Conservation (phyloP, 2,888 invertebrate genomes). For the Sericinus montela region DNA sequence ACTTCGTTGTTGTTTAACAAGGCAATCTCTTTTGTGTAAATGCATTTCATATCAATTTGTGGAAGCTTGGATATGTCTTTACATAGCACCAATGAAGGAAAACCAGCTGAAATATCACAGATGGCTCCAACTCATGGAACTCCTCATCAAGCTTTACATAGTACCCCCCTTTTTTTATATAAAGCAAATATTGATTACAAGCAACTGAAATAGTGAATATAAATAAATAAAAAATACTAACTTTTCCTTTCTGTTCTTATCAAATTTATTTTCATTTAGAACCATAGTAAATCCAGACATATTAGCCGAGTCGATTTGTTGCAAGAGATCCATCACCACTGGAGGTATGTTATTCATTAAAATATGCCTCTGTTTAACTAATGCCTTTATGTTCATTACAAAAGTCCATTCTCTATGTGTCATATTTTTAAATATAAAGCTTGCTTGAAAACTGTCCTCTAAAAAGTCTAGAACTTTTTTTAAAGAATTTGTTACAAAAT, state of each 20-base stretch:
- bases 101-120: too few species aligned
- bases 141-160: too few species aligned
- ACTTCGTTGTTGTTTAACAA: too few species aligned
- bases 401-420: not conserved
- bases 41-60: too few species aligned
- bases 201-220: too few species aligned
- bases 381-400: constrained; percentile 7
- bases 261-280: not conserved
- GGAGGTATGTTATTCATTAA: not conserved
- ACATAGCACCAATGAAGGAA: too few species aligned
- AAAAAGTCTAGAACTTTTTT: constrained; percentile 4
- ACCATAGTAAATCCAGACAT: not conserved
- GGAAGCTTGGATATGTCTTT: too few species aligned
- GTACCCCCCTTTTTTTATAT: too few species aligned
- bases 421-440: constrained; percentile 3
- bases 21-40: too few species aligned
- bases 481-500: not conserved
- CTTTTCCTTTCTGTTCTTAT: constrained; percentile 15
- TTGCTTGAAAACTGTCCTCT: not conserved
- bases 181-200: too few species aligned
- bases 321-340: not conserved
- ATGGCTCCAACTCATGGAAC: too few species aligned
- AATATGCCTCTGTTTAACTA: constrained; percentile 2
- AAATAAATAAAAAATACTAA: not conserved
- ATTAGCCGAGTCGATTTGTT: not conserved